Conservation (phyloP, 1,140 invertebrate genomes). For the Bombyx mandarina region DNA sequence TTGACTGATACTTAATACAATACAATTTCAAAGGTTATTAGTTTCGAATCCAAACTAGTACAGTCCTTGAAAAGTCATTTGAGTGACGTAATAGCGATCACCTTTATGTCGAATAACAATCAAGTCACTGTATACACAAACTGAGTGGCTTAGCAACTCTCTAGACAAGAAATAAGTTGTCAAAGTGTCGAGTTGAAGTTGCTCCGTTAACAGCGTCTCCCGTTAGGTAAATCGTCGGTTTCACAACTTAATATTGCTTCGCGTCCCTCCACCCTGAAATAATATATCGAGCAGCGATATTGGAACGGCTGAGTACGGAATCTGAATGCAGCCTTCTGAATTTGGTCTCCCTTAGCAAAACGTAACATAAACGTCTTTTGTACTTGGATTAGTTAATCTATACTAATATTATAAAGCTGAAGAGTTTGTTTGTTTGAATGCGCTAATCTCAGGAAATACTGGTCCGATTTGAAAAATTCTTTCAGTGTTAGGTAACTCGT, state of each 20-base stretch:
- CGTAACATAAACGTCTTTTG: conserved; percentile 56
- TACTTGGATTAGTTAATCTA: conserved; percentile 21
- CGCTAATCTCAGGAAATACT: too few relatives aligned
- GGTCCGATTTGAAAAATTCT: too few relatives aligned
- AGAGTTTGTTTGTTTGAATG: too few relatives aligned
- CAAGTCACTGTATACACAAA: conserved; percentile 51
- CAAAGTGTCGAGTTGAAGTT: conserved; percentile 66
- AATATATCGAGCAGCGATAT: conserved; percentile 62
- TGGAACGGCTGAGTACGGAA: conserved; percentile 43
- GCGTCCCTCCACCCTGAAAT: conserved; percentile 50
- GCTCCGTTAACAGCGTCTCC: conserved; percentile 51
- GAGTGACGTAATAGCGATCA: conserved; percentile 30
- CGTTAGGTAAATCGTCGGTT: conserved; percentile 65
- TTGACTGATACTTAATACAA: conserved; percentile 10
- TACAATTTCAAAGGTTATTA: conserved; percentile 8
- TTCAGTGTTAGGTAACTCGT: too few relatives aligned
- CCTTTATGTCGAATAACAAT: conserved; percentile 35
- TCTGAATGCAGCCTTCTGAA: conserved; percentile 45
- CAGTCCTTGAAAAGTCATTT: conserved; percentile 9
- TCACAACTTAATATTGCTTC: conserved; percentile 63
- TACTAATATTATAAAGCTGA: too few relatives aligned
- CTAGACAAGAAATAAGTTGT: conserved; percentile 69
- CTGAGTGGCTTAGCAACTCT: conserved; percentile 53
- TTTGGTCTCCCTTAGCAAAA: conserved; percentile 36
- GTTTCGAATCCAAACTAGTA: conserved; percentile 8